These are phyloP conservation scores for Pycnomerus fuliginosus DNA, from an alignment of 2,888 invertebrate species.

Conservation along the genomic window DNA sequence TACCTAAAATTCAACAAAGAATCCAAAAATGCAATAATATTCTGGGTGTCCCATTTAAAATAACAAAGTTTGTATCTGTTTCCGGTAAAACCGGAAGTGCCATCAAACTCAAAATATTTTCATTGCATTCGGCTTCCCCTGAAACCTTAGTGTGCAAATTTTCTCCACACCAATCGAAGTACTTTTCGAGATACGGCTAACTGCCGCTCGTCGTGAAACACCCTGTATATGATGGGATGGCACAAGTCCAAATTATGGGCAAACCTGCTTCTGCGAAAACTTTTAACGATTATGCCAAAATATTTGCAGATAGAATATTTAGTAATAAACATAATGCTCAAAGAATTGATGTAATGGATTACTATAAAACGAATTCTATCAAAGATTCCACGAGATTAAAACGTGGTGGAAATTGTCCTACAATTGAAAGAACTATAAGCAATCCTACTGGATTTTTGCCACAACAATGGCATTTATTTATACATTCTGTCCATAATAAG, in stretches of 20 bases:
- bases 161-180: no score
- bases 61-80: no score
- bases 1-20: no score
- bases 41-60: no score
- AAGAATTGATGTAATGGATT: constrained; percentile 16
- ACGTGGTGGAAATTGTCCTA: not conserved
- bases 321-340: constrained; percentile 5
- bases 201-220: no score
- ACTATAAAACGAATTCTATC: constrained; percentile 10
- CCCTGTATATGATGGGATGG: constrained; percentile 9
- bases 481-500: constrained; percentile 22
- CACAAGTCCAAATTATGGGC: constrained; percentile 8
- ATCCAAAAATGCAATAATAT: no score
- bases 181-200: no score
- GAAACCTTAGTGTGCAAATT: no score
- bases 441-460: constrained; percentile 10
- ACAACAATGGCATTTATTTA: constrained; percentile 25
- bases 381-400: constrained; percentile 9
- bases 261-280: constrained; percentile 11
- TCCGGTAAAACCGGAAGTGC: no score
- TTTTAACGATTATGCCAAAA: constrained; percentile 13
- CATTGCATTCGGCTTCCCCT: no score
- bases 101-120: no score
- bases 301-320: constrained; percentile 7
- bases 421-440: constrained; percentile 7